phyloP scores from a whole-genome alignment of 2,888 invertebrate genomes.

The Rapana venosa region DNA sequence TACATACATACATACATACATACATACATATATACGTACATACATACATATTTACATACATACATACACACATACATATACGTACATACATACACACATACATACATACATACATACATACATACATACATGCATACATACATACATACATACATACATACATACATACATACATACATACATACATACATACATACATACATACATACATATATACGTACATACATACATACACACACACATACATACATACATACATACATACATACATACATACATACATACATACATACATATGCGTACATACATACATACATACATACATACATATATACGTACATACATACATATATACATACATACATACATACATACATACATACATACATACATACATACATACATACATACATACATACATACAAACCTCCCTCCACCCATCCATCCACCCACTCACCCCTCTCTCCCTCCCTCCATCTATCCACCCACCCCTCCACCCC shows the following conservation, averaged over 20 bases:
- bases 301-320: not conserved
- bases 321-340: not conserved
- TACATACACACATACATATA: not conserved
- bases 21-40: not conserved
- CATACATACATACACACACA: slow-evolving; percentile 13
- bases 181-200: not conserved
- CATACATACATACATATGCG: not conserved
- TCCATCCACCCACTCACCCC: not conserved
- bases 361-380: not conserved
- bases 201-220: not conserved
- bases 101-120: not conserved
- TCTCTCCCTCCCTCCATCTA: too few relatives aligned
- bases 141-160: not conserved
- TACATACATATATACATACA: not conserved
- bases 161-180: not conserved
- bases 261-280: slow-evolving; percentile 3
- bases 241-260: slow-evolving; percentile 1
- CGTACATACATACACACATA: not conserved
- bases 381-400: not conserved
- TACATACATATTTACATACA: not conserved
- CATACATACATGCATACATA: not conserved
- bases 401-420: not conserved
- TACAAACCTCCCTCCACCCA: not conserved
- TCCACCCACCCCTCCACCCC: too few relatives aligned
- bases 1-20: too few relatives aligned